Percentiles rank a stretch among this genome's conserved stretches.
Evolutionary conservation across 1,140 invertebrate genomes (phyloP).

Genomic region (Tetragonula clypearis): DNA sequence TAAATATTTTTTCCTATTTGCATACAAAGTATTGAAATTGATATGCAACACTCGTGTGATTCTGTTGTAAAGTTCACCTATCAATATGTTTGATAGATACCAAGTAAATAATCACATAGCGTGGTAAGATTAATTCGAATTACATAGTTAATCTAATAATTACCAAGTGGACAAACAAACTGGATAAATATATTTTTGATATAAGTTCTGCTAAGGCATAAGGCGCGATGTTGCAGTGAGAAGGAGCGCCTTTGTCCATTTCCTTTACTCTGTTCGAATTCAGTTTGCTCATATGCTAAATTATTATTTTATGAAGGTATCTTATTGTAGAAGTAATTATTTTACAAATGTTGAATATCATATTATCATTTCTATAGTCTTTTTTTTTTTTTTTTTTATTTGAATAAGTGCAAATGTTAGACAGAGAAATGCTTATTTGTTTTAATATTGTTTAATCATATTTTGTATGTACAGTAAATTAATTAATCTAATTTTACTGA

Average conservation of each 20-base stretch:
- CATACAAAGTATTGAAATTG: conserved; percentile 11
- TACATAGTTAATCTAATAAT: not conserved
- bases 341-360: conserved; percentile 1
- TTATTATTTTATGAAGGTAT: conserved; percentile 36
- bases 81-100: conserved; percentile 7
- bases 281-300: conserved; percentile 20
- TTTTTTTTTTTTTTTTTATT: not conserved
- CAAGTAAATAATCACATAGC: not conserved
- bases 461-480: not conserved
- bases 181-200: not conserved
- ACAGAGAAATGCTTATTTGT: not conserved
- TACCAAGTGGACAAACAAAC: not conserved
- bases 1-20: not conserved
- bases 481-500: not conserved
- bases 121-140: not conserved
- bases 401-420: not conserved
- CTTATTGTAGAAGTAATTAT: not conserved
- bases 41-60: conserved; percentile 7
- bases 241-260: conserved; percentile 63
- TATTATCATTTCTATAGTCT: not conserved
- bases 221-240: conserved; percentile 53
- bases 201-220: conserved; percentile 14
- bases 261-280: conserved; percentile 32
- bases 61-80: not conserved
- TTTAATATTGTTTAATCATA: not conserved